These are phyloP conservation scores for Latheticus oryzae DNA, from an alignment of 2,888 invertebrate genomes.

Conservation along the genomic window DNA sequence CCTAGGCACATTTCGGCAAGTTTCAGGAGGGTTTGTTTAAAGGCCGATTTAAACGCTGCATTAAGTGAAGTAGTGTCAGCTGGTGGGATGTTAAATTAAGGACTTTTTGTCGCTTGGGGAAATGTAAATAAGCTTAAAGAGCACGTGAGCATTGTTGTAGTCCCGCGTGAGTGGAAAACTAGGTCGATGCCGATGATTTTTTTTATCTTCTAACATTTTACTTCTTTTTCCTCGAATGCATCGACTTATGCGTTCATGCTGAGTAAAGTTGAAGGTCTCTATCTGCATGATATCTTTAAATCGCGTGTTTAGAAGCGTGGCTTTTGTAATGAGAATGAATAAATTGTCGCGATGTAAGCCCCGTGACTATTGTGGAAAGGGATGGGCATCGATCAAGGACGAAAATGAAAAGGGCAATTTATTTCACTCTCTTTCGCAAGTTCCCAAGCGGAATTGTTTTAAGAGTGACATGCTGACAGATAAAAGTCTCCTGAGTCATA, in stretches of 20 bases:
- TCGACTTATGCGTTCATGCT: constrained; percentile 23
- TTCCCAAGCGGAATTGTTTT: too few species aligned
- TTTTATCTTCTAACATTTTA: constrained; percentile 1
- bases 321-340: constrained; percentile 29
- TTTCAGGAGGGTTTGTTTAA: constrained; percentile 15
- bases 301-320: constrained; percentile 35
- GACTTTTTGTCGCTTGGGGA: constrained; percentile 29
- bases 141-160: constrained; percentile 35
- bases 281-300: constrained; percentile 33
- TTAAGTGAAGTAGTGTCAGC: constrained; percentile 34
- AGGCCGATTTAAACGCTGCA: constrained; percentile 22
- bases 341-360: constrained; percentile 44
- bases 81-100: constrained; percentile 29
- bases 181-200: constrained; percentile 37
- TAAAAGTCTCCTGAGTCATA: too few species aligned
- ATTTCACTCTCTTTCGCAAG: constrained; percentile 2
- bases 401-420: constrained; percentile 20
- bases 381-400: constrained; percentile 21
- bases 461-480: too few species aligned
- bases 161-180: constrained; percentile 37
- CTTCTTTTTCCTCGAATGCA: constrained; percentile 24
- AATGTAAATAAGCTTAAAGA: constrained; percentile 37
- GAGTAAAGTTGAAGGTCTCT: constrained; percentile 36
- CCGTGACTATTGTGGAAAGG: constrained; percentile 41
- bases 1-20: constrained; percentile 13